Conservation (phyloP, 1,140 invertebrate species). For the Drosophila orena region DNA sequence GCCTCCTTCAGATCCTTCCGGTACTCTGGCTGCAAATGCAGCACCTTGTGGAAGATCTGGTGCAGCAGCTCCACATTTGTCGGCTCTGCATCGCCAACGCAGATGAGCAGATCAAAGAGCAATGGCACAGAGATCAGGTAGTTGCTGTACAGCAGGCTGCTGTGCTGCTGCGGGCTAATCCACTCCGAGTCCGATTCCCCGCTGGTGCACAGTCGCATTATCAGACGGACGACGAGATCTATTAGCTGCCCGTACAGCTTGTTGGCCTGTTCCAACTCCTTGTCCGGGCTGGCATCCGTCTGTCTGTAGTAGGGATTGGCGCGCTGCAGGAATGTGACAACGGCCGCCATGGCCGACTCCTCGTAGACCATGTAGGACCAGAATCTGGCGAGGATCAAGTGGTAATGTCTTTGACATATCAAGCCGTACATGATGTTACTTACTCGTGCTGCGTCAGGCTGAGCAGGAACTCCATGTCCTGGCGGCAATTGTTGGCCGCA, state of each 20-base stretch:
- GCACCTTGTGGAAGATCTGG: conserved; percentile 89
- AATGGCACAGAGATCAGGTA: conserved; percentile 93
- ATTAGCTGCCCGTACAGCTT: conserved; percentile 87
- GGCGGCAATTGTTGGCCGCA: conserved; percentile 55
- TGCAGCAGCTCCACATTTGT: conserved; percentile 88
- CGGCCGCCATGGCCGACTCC: conserved; percentile 87
- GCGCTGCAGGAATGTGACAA: conserved; percentile 91
- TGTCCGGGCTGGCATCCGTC: conserved; percentile 68
- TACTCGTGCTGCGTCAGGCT: conserved; percentile 69
- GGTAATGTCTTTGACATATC: not conserved
- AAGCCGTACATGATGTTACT: not conserved
- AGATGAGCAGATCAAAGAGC: conserved; percentile 90
- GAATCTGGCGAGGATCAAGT: conserved; percentile 63
- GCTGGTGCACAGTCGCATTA: conserved; percentile 90
- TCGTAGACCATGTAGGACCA: conserved; percentile 93
- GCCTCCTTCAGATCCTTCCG: conserved; percentile 88
- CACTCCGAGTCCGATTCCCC: conserved; percentile 90
- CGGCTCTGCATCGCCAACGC: conserved; percentile 87
- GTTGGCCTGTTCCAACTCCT: conserved; percentile 43
- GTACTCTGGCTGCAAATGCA: conserved; percentile 90
- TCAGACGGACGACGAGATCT: conserved; percentile 88
- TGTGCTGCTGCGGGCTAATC: conserved; percentile 88
- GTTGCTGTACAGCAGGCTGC: conserved; percentile 91
- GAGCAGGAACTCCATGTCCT: conserved; percentile 72
- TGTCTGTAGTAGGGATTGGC: conserved; percentile 89